These are phyloP conservation scores for Anthoscopus minutus DNA, from an alignment of 2,113 vertebrate species.

Conservation along the genomic window DNA sequence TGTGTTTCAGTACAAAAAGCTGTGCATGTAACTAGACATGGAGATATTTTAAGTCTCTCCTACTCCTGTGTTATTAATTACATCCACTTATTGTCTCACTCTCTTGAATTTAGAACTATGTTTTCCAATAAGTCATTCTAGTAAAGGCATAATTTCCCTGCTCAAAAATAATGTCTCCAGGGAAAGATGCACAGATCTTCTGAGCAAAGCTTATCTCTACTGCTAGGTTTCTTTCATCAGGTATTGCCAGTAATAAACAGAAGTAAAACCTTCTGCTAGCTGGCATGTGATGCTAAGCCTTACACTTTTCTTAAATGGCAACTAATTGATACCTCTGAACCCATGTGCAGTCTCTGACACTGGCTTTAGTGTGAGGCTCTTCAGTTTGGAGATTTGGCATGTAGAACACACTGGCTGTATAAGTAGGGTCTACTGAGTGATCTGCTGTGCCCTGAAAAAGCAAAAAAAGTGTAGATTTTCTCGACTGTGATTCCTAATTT, in stretches of 20 bases:
- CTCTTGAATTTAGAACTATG: background rate
- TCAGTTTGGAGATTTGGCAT: background rate
- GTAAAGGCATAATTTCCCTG: background rate
- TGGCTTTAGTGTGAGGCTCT: background rate
- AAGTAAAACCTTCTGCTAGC: background rate
- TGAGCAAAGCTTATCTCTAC: background rate
- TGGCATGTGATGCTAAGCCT: background rate
- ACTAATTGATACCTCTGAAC: background rate
- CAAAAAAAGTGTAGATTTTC: rapidly evolving
- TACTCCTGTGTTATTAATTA: background rate
- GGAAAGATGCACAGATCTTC: background rate
- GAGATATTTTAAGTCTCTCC: background rate
- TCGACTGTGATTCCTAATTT: background rate
- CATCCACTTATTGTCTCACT: background rate
- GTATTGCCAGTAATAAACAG: background rate
- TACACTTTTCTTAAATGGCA: background rate
- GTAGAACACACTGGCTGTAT: background rate
- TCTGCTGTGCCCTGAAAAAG: background rate
- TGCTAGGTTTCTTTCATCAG: background rate
- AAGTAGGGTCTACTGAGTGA: background rate
- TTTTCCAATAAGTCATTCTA: background rate
- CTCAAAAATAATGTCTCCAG: background rate
- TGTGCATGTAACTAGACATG: background rate
- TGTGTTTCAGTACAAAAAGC: background rate
- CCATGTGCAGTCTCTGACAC: background rate